These are phyloP conservation scores for Eupithecia exiguata DNA, from an alignment of 2,888 invertebrate genomes.

Conservation along the genomic window DNA sequence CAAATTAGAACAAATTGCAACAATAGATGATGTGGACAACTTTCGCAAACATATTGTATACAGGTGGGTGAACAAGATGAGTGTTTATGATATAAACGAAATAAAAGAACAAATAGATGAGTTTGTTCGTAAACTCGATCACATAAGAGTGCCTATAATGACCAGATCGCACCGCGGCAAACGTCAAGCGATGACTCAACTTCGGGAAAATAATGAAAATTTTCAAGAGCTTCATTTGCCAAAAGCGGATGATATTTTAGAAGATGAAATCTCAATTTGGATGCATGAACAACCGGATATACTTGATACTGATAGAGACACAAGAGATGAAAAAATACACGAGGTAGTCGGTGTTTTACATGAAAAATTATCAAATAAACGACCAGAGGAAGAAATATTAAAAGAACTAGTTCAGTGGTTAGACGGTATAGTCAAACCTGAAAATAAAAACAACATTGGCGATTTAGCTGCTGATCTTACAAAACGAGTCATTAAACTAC, in stretches of 20 bases:
- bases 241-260: slow-evolving; percentile 52
- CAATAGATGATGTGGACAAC: slow-evolving; percentile 45
- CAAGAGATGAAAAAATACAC: slow-evolving; percentile 49
- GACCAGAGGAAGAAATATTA: slow-evolving; percentile 47
- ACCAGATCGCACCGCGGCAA: slow-evolving; percentile 55
- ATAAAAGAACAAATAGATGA: slow-evolving; percentile 49
- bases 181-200: slow-evolving; percentile 53
- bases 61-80: slow-evolving; percentile 58
- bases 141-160: slow-evolving; percentile 50
- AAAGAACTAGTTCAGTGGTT: slow-evolving; percentile 56
- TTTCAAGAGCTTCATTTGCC: slow-evolving; percentile 46
- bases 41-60: slow-evolving; percentile 51
- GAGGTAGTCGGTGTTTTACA: slow-evolving; percentile 54
- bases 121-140: slow-evolving; percentile 46
- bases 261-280: slow-evolving; percentile 66
- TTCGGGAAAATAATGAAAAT: slow-evolving; percentile 42
- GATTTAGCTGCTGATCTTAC: slow-evolving; percentile 52
- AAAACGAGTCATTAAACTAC: slow-evolving; percentile 51
- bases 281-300: slow-evolving; percentile 61
- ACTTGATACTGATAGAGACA: slow-evolving; percentile 46
- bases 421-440: slow-evolving; percentile 47
- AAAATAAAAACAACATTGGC: slow-evolving; percentile 48
- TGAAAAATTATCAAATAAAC: slow-evolving; percentile 48
- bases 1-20: slow-evolving; percentile 53
- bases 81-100: slow-evolving; percentile 51